Percentiles rank a stretch among this genome's conserved stretches.
Conservation (phyloP, 2,797 vertebrate genomes). For the Fistularia commersonii region DNA sequence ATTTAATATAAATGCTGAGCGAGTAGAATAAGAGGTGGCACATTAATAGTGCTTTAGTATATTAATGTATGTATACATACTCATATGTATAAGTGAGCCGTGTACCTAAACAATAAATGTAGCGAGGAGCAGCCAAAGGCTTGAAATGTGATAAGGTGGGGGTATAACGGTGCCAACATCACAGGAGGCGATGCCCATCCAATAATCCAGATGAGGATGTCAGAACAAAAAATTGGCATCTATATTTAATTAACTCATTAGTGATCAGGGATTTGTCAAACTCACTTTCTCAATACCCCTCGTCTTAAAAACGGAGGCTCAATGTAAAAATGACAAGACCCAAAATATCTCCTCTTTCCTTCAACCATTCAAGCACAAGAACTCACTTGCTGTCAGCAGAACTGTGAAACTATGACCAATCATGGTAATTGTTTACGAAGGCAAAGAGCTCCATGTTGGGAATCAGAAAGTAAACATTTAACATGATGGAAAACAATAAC, state of each 20-base stretch:
- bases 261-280: slow-evolving; percentile 30
- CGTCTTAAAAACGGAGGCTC: slow-evolving; percentile 24
- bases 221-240: slow-evolving; percentile 16
- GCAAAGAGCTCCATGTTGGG: slow-evolving; percentile 86
- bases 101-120: slow-evolving; percentile 75
- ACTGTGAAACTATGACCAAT: slow-evolving; percentile 82
- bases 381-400: slow-evolving; percentile 70
- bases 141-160: slow-evolving; percentile 54
- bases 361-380: slow-evolving; percentile 61
- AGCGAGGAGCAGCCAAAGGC: slow-evolving; percentile 68
- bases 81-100: slow-evolving; percentile 78
- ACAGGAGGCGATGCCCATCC: slow-evolving; percentile 33
- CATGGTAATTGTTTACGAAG: slow-evolving; percentile 85
- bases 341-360: slow-evolving; percentile 36
- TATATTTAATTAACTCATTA: slow-evolving; percentile 18
- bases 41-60: slow-evolving; percentile 78
- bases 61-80: slow-evolving; percentile 80
- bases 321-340: slow-evolving; percentile 21
- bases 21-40: slow-evolving; percentile 79
- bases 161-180: slow-evolving; percentile 27
- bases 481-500: slow-evolving; percentile 38
- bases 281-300: slow-evolving; percentile 37
- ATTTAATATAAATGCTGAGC: slow-evolving; percentile 93
- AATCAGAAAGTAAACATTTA: slow-evolving; percentile 74
- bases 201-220: slow-evolving; percentile 30